Conservation (phyloP, 1,140 invertebrate species). For the Geopemphigus sp. region DNA sequence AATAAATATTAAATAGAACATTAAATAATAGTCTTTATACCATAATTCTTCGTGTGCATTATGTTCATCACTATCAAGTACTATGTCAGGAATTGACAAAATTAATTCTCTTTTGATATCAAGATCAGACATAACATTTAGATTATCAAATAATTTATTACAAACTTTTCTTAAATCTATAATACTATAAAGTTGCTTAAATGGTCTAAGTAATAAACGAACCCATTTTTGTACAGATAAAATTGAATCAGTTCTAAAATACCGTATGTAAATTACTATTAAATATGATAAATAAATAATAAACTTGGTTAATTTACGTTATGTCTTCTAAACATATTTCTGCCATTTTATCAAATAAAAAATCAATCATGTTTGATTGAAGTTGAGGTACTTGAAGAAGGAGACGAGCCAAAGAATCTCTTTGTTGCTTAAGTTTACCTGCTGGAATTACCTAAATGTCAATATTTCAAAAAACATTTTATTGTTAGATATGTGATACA, state of each 20-base stretch:
- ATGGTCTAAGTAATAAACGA: constrained; percentile 51
- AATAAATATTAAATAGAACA: background rate
- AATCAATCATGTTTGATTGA: constrained; percentile 50
- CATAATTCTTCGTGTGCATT: constrained; percentile 35
- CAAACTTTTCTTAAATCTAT: constrained; percentile 45
- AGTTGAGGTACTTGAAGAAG: constrained; percentile 51
- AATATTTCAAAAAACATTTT: background rate
- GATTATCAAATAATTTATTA: constrained; percentile 50
- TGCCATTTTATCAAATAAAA: constrained; percentile 52
- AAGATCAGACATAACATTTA: constrained; percentile 48
- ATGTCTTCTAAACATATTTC: constrained; percentile 50
- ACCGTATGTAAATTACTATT: background rate
- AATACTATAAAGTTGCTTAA: constrained; percentile 50
- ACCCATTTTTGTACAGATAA: constrained; percentile 49
- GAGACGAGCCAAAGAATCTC: constrained; percentile 51
- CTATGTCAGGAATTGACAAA: constrained; percentile 42
- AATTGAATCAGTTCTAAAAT: background rate
- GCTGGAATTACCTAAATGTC: background rate
- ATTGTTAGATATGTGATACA: background rate
- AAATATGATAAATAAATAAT: background rate
- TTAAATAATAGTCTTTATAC: background rate
- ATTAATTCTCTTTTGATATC: constrained; percentile 47
- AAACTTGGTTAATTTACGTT: constrained; percentile 16
- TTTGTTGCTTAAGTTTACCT: constrained; percentile 39
- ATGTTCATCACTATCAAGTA: constrained; percentile 35